A percentile compares a stretch with the other conserved stretches of the same genome.
Evolutionary conservation across 2,113 vertebrate species (phyloP).

Genomic region (Hippocampus guttulatus): DNA sequence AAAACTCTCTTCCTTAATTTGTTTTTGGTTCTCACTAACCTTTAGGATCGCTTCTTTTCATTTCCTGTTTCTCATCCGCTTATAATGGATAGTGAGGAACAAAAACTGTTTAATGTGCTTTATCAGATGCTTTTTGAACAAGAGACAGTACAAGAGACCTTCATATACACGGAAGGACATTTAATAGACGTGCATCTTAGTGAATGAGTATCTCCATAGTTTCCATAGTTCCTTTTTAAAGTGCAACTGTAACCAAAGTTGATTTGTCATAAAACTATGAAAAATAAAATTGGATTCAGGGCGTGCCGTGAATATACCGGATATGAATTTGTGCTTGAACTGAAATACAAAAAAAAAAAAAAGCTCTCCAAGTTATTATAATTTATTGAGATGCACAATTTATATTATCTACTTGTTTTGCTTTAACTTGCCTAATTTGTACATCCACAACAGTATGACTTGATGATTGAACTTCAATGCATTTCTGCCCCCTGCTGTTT

Average conservation of each 20-base stretch:
- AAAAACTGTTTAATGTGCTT: neutral
- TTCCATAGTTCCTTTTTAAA: too few species aligned
- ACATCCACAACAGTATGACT: neutral
- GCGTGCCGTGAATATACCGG: neutral
- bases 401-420: neutral
- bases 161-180: neutral
- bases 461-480: neutral
- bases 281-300: neutral
- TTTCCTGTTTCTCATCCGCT: neutral
- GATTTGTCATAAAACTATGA: neutral
- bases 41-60: neutral
- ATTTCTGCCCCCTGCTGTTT: constrained; percentile 15
- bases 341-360: too few species aligned
- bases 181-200: neutral
- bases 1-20: neutral
- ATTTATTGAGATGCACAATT: neutral
- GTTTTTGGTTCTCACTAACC: neutral
- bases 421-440: neutral
- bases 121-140: neutral
- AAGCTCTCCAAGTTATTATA: neutral
- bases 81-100: neutral
- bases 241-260: too few species aligned
- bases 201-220: neutral
- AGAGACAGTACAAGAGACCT: neutral
- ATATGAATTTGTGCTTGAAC: neutral